A percentile compares a stretch with the other conserved stretches of the same genome.
phyloP scores from a whole-genome alignment of 2,113 vertebrate genomes.

The Kryptolebias marmoratus region DNA sequence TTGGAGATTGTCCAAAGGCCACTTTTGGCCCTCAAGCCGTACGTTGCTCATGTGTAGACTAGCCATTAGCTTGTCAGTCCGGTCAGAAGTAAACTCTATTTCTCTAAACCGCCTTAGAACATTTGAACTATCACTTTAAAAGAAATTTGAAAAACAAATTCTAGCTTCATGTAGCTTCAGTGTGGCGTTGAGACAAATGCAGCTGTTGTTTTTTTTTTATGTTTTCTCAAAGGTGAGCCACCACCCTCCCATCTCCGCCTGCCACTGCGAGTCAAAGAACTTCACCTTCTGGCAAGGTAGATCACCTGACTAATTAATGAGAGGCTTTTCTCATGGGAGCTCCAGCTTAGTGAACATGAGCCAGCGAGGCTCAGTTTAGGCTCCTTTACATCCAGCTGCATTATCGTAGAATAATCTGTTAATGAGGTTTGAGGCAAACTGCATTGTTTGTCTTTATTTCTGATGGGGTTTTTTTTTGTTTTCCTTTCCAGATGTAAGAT shows the following conservation, averaged over 20 bases:
- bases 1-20: too few species aligned
- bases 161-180: not conserved
- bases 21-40: too few species aligned
- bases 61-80: too few species aligned
- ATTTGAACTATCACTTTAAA: too few species aligned
- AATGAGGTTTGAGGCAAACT: not conserved
- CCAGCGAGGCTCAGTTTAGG: constrained; percentile 1
- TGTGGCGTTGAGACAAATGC: not conserved
- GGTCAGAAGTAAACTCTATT: too few species aligned
- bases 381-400: constrained; percentile 4
- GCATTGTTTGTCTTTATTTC: not conserved
- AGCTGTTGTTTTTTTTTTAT: constrained; percentile 39
- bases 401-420: not conserved
- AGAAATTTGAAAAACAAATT: too few species aligned
- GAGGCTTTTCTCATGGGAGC: constrained; percentile 5
- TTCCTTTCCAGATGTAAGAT: constrained; percentile 90
- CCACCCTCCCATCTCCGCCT: constrained; percentile 97
- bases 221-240: constrained; percentile 91
- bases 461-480: not conserved
- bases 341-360: constrained; percentile 3
- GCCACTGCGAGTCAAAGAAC: constrained; percentile 99
- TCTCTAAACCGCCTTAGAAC: too few species aligned
- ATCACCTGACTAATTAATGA: constrained; percentile 38
- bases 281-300: constrained; percentile 99
- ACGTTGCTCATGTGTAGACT: too few species aligned